These are phyloP conservation scores for Orthosia cruda DNA, from an alignment of 2,888 invertebrate genomes.

Conservation along the genomic window DNA sequence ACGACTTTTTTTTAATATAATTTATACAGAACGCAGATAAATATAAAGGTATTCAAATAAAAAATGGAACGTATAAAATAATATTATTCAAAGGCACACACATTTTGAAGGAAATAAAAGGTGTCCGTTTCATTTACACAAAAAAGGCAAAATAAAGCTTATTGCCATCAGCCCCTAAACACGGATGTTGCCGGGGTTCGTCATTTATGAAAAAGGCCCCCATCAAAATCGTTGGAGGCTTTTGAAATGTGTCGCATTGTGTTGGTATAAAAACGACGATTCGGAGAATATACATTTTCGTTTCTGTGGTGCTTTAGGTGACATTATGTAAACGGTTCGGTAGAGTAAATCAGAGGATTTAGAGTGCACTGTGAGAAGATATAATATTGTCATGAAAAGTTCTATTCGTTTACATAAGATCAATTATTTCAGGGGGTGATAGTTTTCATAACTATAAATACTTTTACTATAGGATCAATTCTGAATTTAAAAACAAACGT, in stretches of 20 bases:
- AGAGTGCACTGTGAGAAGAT: background rate
- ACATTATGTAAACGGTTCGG: constrained; percentile 34
- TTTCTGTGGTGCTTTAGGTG: constrained; percentile 16
- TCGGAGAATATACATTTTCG: constrained; percentile 52
- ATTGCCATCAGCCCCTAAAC: constrained; percentile 41
- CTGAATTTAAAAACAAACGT: no score
- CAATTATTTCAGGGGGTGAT: no score
- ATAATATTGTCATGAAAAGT: no score
- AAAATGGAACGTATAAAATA: constrained; percentile 37
- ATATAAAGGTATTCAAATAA: background rate
- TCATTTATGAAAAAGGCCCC: constrained; percentile 54
- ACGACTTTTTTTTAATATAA: no score
- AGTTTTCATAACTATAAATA: no score
- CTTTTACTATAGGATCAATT: no score
- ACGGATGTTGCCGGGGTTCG: constrained; percentile 31
- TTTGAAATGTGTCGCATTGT: constrained; percentile 63
- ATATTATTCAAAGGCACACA: constrained; percentile 47
- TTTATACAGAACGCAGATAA: no score
- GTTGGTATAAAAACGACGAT: constrained; percentile 57
- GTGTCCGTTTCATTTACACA: constrained; percentile 48
- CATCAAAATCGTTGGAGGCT: constrained; percentile 55
- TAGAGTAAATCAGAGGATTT: constrained; percentile 3
- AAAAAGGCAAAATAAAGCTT: constrained; percentile 57
- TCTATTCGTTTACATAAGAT: no score
- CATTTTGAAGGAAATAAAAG: constrained; percentile 20